Evolutionary conservation across 2,797 vertebrate species (phyloP).

Genomic region (Leucoraja ocellata): DNA sequence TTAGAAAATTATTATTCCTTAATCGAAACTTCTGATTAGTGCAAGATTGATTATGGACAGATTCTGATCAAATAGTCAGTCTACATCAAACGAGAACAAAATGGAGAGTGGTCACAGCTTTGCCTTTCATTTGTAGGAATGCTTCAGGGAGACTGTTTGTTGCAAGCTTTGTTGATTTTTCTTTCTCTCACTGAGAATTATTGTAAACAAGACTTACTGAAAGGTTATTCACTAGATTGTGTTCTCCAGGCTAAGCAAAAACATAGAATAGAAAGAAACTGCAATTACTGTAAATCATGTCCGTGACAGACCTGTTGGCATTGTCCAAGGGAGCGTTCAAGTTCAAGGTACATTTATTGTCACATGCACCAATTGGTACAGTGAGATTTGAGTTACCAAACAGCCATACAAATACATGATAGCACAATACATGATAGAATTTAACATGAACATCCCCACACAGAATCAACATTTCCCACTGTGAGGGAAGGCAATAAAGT

Average conservation of each 20-base stretch:
- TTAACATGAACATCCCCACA: too few relatives aligned
- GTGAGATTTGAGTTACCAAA: too few relatives aligned
- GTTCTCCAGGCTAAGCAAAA: neutral
- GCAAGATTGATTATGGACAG: neutral
- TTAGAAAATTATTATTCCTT: neutral
- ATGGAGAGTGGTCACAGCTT: neutral
- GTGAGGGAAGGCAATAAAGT: too few relatives aligned
- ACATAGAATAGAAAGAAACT: neutral
- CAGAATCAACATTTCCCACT: too few relatives aligned
- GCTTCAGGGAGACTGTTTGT: neutral
- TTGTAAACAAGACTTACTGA: neutral
- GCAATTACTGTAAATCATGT: neutral
- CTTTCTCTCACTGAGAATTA: neutral
- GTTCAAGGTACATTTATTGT: too few relatives aligned
- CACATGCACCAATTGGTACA: too few relatives aligned
- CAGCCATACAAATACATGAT: too few relatives aligned
- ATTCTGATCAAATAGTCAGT: neutral
- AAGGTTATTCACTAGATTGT: too few relatives aligned
- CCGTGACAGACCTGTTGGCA: neutral
- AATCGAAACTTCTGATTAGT: neutral
- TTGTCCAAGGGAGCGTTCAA: neutral
- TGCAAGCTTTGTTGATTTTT: neutral
- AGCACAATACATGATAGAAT: too few relatives aligned
- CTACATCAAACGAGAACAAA: neutral
- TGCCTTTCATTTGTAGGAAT: neutral